A percentile compares a stretch with the other conserved stretches of the same genome.
phyloP scores from a whole-genome alignment of 2,888 invertebrate genomes.

The Plagiodera versicolora region DNA sequence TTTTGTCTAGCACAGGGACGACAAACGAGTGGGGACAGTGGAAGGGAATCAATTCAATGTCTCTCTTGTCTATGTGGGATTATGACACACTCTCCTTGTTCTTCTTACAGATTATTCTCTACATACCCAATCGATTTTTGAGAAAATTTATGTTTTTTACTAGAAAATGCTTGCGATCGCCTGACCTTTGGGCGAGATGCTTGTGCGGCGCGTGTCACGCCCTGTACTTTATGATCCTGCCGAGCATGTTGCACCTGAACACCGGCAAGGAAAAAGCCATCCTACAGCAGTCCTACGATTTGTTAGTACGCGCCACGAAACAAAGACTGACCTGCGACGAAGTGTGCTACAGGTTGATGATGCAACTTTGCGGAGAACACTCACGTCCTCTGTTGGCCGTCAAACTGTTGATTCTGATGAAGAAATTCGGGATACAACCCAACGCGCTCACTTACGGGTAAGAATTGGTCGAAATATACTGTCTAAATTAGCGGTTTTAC shows the following conservation, averaged over 20 bases:
- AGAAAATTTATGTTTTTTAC: too few species aligned
- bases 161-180: conserved; percentile 56
- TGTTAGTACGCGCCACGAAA: conserved; percentile 85
- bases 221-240: conserved; percentile 91
- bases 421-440: conserved; percentile 88
- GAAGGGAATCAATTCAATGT: too few species aligned
- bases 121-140: too few species aligned
- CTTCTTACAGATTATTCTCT: too few species aligned
- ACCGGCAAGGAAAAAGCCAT: conserved; percentile 76
- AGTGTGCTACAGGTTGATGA: conserved; percentile 97
- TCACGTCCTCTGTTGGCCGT: conserved; percentile 94
- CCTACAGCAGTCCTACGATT: conserved; percentile 79
- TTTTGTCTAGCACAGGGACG: too few species aligned
- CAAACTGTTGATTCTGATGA: conserved; percentile 88
- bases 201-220: conserved; percentile 87
- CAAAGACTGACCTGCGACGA: conserved; percentile 89
- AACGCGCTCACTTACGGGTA: conserved; percentile 97
- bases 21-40: too few species aligned
- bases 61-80: too few species aligned
- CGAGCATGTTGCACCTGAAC: conserved; percentile 75
- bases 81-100: too few species aligned
- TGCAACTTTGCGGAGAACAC: conserved; percentile 96
- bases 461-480: conserved; percentile 18
- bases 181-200: conserved; percentile 92
- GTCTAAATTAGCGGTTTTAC: neutral